Conservation (phyloP, 2,113 vertebrate genomes). For the Corythoichthys haematopterus region DNA sequence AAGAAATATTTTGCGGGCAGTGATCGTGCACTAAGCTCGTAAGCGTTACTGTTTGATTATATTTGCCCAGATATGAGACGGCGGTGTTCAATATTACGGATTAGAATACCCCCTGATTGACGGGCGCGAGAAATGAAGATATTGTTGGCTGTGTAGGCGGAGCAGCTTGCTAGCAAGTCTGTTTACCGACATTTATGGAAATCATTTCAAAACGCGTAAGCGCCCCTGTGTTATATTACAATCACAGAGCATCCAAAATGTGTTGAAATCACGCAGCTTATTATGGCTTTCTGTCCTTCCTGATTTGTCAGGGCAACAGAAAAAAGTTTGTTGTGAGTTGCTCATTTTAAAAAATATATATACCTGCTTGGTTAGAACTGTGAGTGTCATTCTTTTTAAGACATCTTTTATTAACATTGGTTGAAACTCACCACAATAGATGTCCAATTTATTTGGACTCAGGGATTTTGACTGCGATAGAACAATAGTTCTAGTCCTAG, state of each 20-base stretch:
- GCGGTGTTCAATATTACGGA: neutral
- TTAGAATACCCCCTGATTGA: constrained; percentile 1
- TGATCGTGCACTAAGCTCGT: neutral
- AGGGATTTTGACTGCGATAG: no score
- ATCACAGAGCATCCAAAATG: neutral
- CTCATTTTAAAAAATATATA: no score
- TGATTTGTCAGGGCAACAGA: no score
- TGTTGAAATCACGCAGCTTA: neutral
- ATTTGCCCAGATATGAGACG: neutral
- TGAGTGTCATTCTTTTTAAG: no score
- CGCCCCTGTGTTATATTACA: neutral
- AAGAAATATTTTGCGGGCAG: neutral
- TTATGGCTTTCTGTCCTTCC: neutral
- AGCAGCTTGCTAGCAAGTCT: constrained; percentile 54
- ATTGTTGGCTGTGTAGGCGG: constrained; percentile 63
- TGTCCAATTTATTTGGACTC: no score
- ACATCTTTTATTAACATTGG: no score
- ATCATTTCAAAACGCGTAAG: constrained; percentile 20
- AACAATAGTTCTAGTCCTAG: no score
- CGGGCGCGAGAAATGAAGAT: constrained; percentile 25
- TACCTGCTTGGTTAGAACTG: no score
- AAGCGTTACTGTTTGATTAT: neutral
- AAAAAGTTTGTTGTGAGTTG: no score
- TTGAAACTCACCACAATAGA: no score
- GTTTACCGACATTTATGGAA: constrained; percentile 46